phyloP scores from a whole-genome alignment of 2,797 vertebrate species.

The Novumbra hubbsi region DNA sequence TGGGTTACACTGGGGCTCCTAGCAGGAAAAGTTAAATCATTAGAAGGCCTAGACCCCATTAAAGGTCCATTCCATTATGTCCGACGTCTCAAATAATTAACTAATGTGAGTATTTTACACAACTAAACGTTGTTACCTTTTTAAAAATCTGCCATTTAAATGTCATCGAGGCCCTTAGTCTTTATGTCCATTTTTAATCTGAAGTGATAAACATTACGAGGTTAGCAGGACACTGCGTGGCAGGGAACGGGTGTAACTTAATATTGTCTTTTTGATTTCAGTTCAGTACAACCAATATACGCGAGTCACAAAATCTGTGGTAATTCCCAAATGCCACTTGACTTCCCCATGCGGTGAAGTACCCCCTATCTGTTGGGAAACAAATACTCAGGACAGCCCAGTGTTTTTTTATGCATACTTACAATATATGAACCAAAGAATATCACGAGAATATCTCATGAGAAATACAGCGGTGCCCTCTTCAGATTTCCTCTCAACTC shows the following conservation, averaged over 20 bases:
- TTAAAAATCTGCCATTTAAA: constrained; percentile 71
- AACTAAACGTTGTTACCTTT: constrained; percentile 63
- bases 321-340: constrained; percentile 50
- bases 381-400: not conserved
- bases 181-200: constrained; percentile 66
- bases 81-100: constrained; percentile 71
- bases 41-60: constrained; percentile 57
- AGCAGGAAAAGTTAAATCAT: constrained; percentile 67
- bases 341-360: constrained; percentile 37
- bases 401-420: not conserved
- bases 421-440: not conserved
- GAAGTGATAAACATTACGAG: constrained; percentile 59
- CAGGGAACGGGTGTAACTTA: constrained; percentile 17
- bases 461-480: not conserved
- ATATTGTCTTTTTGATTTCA: constrained; percentile 16
- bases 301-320: constrained; percentile 34
- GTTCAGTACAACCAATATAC: constrained; percentile 33
- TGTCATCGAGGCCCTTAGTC: constrained; percentile 69
- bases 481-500: constrained; percentile 1
- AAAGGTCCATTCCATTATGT: constrained; percentile 68
- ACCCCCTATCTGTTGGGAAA: not conserved
- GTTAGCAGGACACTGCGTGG: constrained; percentile 48
- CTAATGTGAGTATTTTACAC: constrained; percentile 69
- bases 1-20: constrained; percentile 32
- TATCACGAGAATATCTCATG: not conserved